A percentile compares a stretch with the other conserved stretches of the same genome.
These are phyloP conservation scores for Diarsia brunnea DNA, from an alignment of 2,888 invertebrate genomes.

Conservation along the genomic window DNA sequence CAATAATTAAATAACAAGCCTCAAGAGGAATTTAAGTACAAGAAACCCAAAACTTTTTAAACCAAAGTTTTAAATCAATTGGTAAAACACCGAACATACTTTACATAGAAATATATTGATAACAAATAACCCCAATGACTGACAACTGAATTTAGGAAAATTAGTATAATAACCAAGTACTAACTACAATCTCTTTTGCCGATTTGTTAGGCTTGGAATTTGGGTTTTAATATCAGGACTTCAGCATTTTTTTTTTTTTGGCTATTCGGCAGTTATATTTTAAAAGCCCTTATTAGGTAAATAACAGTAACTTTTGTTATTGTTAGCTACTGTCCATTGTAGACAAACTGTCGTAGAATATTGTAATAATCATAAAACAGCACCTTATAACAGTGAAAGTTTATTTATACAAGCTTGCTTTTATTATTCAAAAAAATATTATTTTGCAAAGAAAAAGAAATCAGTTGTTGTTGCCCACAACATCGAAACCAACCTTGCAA, in stretches of 20 bases:
- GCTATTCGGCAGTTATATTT: not conserved
- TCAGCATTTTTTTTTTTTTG: not conserved
- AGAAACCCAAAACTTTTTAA: conserved; percentile 7
- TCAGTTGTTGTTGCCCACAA: too few species aligned
- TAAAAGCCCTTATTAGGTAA: conserved; percentile 8
- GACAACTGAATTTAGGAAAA: conserved; percentile 11
- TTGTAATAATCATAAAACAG: not conserved
- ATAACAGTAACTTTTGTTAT: conserved; percentile 30
- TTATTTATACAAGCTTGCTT: not conserved
- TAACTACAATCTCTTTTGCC: not conserved
- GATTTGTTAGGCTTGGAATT: conserved; percentile 9
- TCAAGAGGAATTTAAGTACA: conserved; percentile 38
- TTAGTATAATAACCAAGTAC: conserved; percentile 21
- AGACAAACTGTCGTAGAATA: conserved; percentile 40
- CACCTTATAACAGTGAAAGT: not conserved
- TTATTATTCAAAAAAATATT: not conserved
- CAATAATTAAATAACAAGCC: conserved; percentile 12
- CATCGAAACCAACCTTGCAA: too few species aligned
- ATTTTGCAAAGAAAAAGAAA: not conserved
- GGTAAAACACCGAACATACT: conserved; percentile 10
- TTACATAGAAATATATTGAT: conserved; percentile 1
- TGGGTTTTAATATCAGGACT: not conserved
- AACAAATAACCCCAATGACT: conserved; percentile 7
- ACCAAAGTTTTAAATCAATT: conserved; percentile 1
- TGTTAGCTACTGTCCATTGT: conserved; percentile 10